Evolutionary conservation across 2,113 vertebrate genomes (phyloP).

Genomic region (Thamnaconus septentrionalis): DNA sequence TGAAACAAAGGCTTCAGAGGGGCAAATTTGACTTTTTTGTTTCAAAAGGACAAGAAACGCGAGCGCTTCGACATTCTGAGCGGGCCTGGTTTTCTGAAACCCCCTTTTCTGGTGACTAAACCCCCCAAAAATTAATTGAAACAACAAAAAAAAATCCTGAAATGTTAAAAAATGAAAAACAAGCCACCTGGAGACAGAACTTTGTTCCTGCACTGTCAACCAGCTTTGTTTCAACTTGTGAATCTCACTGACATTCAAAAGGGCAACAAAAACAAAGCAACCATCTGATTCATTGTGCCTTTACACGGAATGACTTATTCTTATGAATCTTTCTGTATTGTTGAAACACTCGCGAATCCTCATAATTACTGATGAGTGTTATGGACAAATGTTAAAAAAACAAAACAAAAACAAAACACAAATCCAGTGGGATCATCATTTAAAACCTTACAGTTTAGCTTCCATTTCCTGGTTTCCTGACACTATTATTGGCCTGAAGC

Average conservation of each 20-base stretch:
- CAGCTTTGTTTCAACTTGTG: not conserved
- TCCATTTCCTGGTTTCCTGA: no score
- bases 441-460: no score
- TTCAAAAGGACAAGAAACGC: not conserved
- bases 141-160: not conserved
- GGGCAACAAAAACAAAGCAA: not conserved
- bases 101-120: conserved; percentile 1
- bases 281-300: not conserved
- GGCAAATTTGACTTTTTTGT: not conserved
- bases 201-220: not conserved
- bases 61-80: not conserved
- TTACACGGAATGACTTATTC: no score
- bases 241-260: not conserved
- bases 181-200: not conserved
- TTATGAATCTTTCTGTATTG: not conserved
- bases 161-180: not conserved
- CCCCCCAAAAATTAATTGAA: no score
- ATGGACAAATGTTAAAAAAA: not conserved
- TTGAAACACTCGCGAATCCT: not conserved
- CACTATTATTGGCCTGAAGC: no score
- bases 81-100: not conserved
- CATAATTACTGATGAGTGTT: not conserved
- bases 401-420: no score
- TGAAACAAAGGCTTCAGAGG: not conserved
- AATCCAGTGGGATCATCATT: no score